phyloP scores from a whole-genome alignment of 2,888 invertebrate species.

The Vanessa cardui region DNA sequence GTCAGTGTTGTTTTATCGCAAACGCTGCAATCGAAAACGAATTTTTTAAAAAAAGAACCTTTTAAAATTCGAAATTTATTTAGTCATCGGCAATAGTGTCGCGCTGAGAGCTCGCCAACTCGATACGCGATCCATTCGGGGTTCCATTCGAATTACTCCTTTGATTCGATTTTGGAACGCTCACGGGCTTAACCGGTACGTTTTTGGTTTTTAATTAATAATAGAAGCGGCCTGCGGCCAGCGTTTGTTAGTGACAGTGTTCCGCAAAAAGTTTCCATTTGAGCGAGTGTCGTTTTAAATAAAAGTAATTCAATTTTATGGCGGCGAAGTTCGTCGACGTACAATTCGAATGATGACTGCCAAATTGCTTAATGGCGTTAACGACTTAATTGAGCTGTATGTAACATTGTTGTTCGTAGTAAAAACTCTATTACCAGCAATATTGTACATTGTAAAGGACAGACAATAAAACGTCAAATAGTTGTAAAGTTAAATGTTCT shows the following conservation, averaged over 20 bases:
- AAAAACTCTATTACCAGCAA: constrained; percentile 32
- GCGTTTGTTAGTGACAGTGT: constrained; percentile 54
- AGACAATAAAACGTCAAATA: background rate
- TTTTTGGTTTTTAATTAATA: constrained; percentile 76
- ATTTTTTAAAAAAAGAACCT: constrained; percentile 20
- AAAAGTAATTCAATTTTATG: constrained; percentile 52
- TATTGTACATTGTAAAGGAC: background rate
- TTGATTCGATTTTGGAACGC: constrained; percentile 69
- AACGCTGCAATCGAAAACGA: constrained; percentile 20
- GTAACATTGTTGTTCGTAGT: constrained; percentile 31
- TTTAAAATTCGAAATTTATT: constrained; percentile 36
- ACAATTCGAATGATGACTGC: constrained; percentile 40
- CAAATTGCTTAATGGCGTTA: constrained; percentile 43
- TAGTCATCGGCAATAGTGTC: constrained; percentile 31
- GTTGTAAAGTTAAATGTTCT: background rate
- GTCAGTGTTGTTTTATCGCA: constrained; percentile 19
- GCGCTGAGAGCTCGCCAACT: constrained; percentile 26
- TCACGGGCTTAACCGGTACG: constrained; percentile 63
- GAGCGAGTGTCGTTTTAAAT: constrained; percentile 43
- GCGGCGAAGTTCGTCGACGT: constrained; percentile 34
- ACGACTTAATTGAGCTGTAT: constrained; percentile 41
- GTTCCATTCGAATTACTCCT: constrained; percentile 72
- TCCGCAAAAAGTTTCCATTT: constrained; percentile 56
- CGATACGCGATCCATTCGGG: constrained; percentile 41
- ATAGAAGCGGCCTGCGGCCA: constrained; percentile 52